Evolutionary conservation across 2,888 invertebrate genomes (phyloP).

Genomic region (Belgica antarctica): DNA sequence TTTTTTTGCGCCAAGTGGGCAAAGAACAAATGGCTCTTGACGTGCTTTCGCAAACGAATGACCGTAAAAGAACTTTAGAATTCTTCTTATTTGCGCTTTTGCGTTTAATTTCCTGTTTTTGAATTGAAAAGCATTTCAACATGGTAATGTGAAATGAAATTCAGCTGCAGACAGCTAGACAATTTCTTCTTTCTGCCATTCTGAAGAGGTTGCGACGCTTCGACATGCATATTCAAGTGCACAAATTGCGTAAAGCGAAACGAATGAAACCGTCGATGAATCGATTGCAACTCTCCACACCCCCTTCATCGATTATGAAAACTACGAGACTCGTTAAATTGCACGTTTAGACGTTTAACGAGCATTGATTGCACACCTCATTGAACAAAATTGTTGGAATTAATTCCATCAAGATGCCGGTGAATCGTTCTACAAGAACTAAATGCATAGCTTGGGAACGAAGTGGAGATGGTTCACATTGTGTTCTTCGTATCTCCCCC

Average conservation of each 20-base stretch:
- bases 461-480: too few species aligned
- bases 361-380: constrained; percentile 10
- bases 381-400: constrained; percentile 8
- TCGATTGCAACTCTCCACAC: constrained; percentile 1
- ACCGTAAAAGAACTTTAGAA: constrained; percentile 6
- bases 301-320: constrained; percentile 16
- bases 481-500: too few species aligned
- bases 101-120: constrained; percentile 25
- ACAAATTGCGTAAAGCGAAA: constrained; percentile 21
- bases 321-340: not conserved
- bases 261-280: constrained; percentile 16
- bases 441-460: too few species aligned
- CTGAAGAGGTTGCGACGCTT: too few species aligned
- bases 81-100: constrained; percentile 1
- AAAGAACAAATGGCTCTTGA: constrained; percentile 17
- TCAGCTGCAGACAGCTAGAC: not conserved
- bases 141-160: too few species aligned
- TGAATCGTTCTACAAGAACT: not conserved
- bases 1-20: constrained; percentile 6
- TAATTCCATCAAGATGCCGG: constrained; percentile 3
- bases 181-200: not conserved
- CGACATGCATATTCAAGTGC: constrained; percentile 16
- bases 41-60: constrained; percentile 2
- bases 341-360: constrained; percentile 2
- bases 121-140: not conserved